Evolutionary conservation across 2,113 vertebrate species (phyloP).

Genomic region (Vulpes vulpes): DNA sequence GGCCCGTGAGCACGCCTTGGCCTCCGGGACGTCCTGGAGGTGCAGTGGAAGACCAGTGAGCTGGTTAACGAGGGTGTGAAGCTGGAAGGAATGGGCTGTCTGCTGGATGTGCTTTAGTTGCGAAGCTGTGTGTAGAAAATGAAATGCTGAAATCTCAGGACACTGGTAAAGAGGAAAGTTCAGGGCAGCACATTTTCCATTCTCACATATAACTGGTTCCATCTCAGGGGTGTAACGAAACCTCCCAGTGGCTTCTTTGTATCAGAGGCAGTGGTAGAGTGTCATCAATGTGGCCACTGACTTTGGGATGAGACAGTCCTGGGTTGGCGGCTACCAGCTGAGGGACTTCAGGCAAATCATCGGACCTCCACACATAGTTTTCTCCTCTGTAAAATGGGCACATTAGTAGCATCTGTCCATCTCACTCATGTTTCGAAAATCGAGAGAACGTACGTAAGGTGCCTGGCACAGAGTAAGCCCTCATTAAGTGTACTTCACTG

Average conservation of each 20-base stretch:
- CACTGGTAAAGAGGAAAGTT: neutral
- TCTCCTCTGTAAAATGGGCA: neutral
- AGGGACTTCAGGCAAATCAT: neutral
- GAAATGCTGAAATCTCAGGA: neutral
- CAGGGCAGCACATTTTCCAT: neutral
- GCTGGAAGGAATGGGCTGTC: neutral
- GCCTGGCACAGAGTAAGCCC: neutral
- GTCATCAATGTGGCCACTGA: neutral
- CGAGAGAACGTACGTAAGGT: neutral
- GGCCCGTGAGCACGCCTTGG: accelerated
- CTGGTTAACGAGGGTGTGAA: neutral
- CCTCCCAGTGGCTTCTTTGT: neutral
- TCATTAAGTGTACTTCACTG: neutral
- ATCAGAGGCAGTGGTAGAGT: neutral
- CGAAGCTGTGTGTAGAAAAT: neutral
- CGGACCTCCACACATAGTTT: neutral
- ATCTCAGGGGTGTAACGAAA: neutral
- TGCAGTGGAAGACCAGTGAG: neutral
- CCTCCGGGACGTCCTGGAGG: neutral
- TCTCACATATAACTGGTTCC: neutral
- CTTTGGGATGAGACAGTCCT: neutral
- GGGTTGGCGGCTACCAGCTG: neutral
- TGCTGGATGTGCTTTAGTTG: neutral
- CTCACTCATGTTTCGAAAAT: neutral
- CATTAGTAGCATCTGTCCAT: neutral